These are phyloP conservation scores for Kuschelorhynchus macadamiae DNA, from an alignment of 2,888 invertebrate species.

Conservation along the genomic window DNA sequence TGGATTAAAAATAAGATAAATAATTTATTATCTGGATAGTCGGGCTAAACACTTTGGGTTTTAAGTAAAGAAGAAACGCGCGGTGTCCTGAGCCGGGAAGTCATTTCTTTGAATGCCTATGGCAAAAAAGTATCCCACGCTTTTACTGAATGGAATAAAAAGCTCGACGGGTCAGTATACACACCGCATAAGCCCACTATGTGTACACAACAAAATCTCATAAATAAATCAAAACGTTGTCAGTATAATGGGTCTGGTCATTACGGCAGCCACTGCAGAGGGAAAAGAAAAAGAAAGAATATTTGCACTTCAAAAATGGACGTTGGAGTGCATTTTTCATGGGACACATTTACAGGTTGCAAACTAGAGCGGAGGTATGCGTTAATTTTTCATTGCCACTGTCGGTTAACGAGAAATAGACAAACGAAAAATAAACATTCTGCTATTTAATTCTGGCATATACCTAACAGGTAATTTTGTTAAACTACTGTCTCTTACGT, in stretches of 20 bases:
- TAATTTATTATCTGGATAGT: too few species aligned
- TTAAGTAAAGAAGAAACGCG: background rate
- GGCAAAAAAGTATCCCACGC: constrained; percentile 53
- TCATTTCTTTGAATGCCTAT: constrained; percentile 26
- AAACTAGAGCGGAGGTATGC: background rate
- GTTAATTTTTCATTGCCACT: background rate
- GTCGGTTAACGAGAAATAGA: too few species aligned
- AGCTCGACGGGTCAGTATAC: constrained; percentile 57
- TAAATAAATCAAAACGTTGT: constrained; percentile 41
- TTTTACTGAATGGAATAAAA: constrained; percentile 55
- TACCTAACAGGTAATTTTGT: too few species aligned
- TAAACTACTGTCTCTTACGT: too few species aligned
- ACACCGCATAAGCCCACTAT: constrained; percentile 58
- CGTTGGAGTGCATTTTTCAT: constrained; percentile 14
- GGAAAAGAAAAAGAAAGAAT: constrained; percentile 6
- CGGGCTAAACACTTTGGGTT: background rate
- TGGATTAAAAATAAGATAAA: too few species aligned
- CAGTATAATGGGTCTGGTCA: constrained; percentile 30
- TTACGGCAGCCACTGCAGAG: constrained; percentile 15
- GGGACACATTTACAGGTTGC: constrained; percentile 1
- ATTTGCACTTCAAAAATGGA: background rate
- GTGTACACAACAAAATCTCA: constrained; percentile 38
- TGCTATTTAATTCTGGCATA: too few species aligned
- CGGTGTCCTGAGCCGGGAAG: constrained; percentile 7
- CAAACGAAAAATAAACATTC: too few species aligned